Evolutionary conservation across 2,797 vertebrate species (phyloP).

Genomic region (Lutjanus argentimaculatus): DNA sequence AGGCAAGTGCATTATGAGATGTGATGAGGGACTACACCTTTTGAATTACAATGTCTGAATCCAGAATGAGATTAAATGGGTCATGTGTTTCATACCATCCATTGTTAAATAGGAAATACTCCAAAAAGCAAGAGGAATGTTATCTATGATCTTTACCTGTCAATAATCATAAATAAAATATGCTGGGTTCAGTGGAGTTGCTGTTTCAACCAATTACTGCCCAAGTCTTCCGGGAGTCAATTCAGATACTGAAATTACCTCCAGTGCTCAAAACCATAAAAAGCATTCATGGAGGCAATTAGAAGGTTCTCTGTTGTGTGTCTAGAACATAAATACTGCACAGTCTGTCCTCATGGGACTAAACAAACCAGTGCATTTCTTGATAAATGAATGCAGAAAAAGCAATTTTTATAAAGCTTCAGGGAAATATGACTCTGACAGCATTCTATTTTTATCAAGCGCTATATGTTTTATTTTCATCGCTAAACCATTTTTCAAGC

Average conservation of each 20-base stretch:
- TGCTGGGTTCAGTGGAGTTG: conserved; percentile 9
- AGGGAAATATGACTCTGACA: conserved; percentile 77
- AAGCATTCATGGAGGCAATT: conserved; percentile 79
- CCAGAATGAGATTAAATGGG: neutral
- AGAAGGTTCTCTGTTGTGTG: conserved; percentile 70
- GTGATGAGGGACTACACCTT: neutral
- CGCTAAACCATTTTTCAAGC: conserved; percentile 73
- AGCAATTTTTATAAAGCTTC: conserved; percentile 78
- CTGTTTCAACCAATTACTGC: conserved; percentile 55
- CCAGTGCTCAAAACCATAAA: conserved; percentile 62
- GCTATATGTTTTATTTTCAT: conserved; percentile 74
- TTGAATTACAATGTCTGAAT: conserved; percentile 4
- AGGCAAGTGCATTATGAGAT: neutral
- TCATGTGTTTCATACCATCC: neutral
- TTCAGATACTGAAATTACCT: conserved; percentile 68
- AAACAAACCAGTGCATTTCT: conserved; percentile 69
- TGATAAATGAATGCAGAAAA: conserved; percentile 79
- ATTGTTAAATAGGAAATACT: neutral
- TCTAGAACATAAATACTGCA: conserved; percentile 70
- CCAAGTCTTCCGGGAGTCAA: conserved; percentile 59
- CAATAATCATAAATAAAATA: conserved; percentile 63
- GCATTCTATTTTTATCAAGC: conserved; percentile 77
- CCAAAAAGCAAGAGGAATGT: neutral
- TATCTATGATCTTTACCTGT: conserved; percentile 32
- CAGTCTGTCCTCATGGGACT: conserved; percentile 55